Evolutionary conservation across 2,888 invertebrate species (phyloP).

Genomic region (Agrilus mali): DNA sequence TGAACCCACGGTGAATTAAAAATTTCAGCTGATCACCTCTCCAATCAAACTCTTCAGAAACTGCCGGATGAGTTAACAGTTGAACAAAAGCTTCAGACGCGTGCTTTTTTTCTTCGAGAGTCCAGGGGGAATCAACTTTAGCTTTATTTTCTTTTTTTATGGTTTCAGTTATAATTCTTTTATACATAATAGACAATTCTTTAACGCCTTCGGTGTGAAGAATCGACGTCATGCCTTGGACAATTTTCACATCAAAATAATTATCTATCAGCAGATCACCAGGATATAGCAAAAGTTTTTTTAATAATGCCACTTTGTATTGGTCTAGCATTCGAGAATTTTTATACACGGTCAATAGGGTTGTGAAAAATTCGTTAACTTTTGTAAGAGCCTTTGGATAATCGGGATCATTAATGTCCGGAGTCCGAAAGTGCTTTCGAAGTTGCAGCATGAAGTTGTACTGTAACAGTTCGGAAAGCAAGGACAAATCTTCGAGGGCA

Average conservation of each 20-base stretch:
- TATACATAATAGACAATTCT: slow-evolving; percentile 47
- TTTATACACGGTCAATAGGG: slow-evolving; percentile 12
- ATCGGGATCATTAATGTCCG: slow-evolving; percentile 43
- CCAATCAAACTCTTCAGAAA: slow-evolving; percentile 47
- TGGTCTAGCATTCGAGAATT: slow-evolving; percentile 32
- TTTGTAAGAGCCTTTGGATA: slow-evolving; percentile 36
- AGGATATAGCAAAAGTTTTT: slow-evolving; percentile 52
- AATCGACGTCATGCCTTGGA: slow-evolving; percentile 48
- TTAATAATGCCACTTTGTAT: slow-evolving; percentile 45
- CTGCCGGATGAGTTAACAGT: slow-evolving; percentile 30
- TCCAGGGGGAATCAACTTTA: slow-evolving; percentile 40
- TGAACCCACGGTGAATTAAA: slow-evolving; percentile 50
- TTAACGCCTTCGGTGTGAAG: slow-evolving; percentile 49
- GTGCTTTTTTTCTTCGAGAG: slow-evolving; percentile 54
- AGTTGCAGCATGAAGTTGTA: slow-evolving; percentile 52
- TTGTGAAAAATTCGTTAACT: slow-evolving; percentile 40
- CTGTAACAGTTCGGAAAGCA: slow-evolving; percentile 46
- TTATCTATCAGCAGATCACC: slow-evolving; percentile 65
- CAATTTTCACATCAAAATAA: slow-evolving; percentile 50
- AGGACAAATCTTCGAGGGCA: slow-evolving; percentile 32
- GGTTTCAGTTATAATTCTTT: slow-evolving; percentile 46
- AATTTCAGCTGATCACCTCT: slow-evolving; percentile 51
- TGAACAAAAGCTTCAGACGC: slow-evolving; percentile 46
- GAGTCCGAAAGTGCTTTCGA: slow-evolving; percentile 47
- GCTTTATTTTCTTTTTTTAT: slow-evolving; percentile 30